Evolutionary conservation across 2,113 vertebrate species (phyloP).

Genomic region (Leucosticte australis): DNA sequence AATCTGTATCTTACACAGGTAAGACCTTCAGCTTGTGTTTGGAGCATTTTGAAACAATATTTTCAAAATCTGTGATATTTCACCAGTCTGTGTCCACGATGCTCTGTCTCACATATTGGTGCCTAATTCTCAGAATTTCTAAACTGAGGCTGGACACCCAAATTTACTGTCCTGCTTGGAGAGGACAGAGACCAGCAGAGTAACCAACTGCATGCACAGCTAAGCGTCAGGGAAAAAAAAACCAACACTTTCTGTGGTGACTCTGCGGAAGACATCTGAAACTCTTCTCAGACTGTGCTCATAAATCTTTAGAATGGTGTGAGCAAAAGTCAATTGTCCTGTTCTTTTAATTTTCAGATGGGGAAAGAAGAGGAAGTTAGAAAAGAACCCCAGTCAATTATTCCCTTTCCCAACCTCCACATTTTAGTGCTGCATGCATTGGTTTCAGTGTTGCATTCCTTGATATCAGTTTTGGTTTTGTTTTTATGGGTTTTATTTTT

Average conservation of each 20-base stretch:
- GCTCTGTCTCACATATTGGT: neutral
- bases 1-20: neutral
- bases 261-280: neutral
- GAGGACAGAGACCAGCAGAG: neutral
- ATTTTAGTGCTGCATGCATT: neutral
- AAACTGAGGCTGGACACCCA: neutral
- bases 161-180: neutral
- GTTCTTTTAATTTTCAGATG: neutral
- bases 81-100: neutral
- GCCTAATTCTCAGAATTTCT: neutral
- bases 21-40: neutral
- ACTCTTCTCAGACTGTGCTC: neutral
- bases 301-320: neutral
- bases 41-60: neutral
- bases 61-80: neutral
- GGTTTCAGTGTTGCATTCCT: neutral
- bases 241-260: neutral
- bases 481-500: neutral
- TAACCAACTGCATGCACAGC: rapidly evolving
- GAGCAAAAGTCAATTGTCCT: neutral
- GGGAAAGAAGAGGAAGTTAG: neutral
- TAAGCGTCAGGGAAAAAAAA: neutral
- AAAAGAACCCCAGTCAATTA: neutral
- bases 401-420: neutral
- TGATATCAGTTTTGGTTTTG: neutral